These are phyloP conservation scores for Mesocricetus auratus DNA, from an alignment of 2,113 vertebrate genomes.

Conservation along the genomic window DNA sequence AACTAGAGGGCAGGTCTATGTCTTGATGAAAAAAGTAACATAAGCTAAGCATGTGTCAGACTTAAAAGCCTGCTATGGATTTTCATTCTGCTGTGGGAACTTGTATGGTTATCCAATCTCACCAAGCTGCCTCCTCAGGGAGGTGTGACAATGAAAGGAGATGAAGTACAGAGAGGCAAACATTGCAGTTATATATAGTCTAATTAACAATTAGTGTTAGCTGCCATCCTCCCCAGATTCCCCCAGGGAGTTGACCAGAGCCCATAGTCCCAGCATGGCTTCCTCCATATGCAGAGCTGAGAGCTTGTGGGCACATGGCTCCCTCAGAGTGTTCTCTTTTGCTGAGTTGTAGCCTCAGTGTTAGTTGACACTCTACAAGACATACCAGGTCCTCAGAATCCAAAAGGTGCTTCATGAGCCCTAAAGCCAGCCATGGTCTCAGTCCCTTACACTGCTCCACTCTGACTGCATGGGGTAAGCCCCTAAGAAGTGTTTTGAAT, in stretches of 20 bases:
- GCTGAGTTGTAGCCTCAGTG: not conserved
- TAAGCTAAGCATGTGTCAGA: not conserved
- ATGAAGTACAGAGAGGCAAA: not conserved
- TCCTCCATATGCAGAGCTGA: not conserved
- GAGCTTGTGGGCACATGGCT: not conserved
- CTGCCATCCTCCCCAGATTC: too few species aligned
- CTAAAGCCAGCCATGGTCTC: not conserved
- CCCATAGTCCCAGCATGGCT: too few species aligned
- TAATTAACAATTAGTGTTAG: not conserved
- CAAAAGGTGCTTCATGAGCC: not conserved
- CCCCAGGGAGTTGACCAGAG: not conserved
- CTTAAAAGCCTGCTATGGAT: not conserved
- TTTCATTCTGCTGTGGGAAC: not conserved
- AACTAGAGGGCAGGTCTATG: not conserved
- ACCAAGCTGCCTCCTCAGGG: not conserved
- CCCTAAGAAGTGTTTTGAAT: conserved; percentile 28
- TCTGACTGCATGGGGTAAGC: not conserved
- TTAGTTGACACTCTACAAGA: not conserved
- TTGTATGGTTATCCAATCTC: not conserved
- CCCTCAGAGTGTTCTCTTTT: not conserved
- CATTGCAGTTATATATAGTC: not conserved
- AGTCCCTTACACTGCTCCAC: not conserved
- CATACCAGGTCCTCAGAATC: not conserved
- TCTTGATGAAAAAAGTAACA: conserved; percentile 1
- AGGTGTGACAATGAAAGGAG: not conserved